These are phyloP conservation scores for Adelosebastes latens DNA, from an alignment of 2,797 vertebrate species.

Conservation along the genomic window DNA sequence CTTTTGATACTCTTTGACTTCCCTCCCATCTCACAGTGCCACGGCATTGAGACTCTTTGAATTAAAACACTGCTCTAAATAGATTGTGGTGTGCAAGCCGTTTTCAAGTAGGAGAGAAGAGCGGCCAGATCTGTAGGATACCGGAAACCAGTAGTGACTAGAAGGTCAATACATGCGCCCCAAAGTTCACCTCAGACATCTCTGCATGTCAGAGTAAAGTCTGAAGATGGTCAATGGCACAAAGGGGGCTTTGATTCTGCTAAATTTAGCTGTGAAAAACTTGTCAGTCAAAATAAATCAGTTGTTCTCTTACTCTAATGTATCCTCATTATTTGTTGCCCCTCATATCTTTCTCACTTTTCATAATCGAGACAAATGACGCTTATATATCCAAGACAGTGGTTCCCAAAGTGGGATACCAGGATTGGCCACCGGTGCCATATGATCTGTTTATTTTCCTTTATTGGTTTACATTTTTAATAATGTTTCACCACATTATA, in stretches of 20 bases:
- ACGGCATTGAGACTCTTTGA: slow-evolving; percentile 68
- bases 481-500: not conserved
- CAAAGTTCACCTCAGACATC: slow-evolving; percentile 75
- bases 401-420: not conserved
- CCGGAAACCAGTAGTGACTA: slow-evolving; percentile 69
- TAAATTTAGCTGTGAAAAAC: slow-evolving; percentile 45
- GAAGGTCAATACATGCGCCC: slow-evolving; percentile 53
- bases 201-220: slow-evolving; percentile 38
- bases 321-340: not conserved
- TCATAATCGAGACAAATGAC: not conserved
- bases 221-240: slow-evolving; percentile 45
- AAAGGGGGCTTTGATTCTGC: slow-evolving; percentile 56
- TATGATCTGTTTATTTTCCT: not conserved
- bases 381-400: not conserved
- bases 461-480: not conserved
- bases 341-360: not conserved
- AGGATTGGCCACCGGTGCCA: not conserved
- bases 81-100: slow-evolving; percentile 40
- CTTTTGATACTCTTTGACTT: slow-evolving; percentile 81
- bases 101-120: slow-evolving; percentile 51
- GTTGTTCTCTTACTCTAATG: not conserved
- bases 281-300: not conserved
- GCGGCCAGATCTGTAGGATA: slow-evolving; percentile 62
- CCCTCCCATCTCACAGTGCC: slow-evolving; percentile 70
- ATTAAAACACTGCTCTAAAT: slow-evolving; percentile 70